These are phyloP conservation scores for Hetaerina titia DNA, from an alignment of 2,888 invertebrate species.

Conservation along the genomic window DNA sequence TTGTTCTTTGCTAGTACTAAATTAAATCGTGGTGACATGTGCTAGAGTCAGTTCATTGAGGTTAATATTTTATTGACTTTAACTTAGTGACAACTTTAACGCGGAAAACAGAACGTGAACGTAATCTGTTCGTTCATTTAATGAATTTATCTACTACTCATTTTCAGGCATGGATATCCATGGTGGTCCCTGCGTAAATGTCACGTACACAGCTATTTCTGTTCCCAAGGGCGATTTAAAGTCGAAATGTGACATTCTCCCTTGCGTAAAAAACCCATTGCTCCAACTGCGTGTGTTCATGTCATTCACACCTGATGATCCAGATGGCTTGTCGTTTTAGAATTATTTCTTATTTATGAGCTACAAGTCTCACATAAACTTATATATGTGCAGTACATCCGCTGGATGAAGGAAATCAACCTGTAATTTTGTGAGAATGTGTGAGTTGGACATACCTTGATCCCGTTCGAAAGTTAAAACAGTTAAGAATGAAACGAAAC, in stretches of 20 bases:
- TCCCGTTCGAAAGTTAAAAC: too few species aligned
- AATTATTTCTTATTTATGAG: neutral
- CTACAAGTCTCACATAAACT: neutral
- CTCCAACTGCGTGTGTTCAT: neutral
- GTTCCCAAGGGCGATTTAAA: neutral
- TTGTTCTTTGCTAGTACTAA: neutral
- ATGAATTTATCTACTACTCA: neutral
- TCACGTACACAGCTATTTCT: neutral
- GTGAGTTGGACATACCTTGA: too few species aligned
- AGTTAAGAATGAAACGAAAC: too few species aligned
- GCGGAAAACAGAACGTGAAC: neutral
- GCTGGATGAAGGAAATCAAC: too few species aligned
- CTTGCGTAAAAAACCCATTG: neutral
- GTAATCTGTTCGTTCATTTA: neutral
- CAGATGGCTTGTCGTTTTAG: neutral
- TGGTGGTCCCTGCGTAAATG: neutral
- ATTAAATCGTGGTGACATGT: neutral
- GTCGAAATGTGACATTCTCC: neutral
- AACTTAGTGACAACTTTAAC: neutral
- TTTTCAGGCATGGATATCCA: neutral
- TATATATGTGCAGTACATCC: too few species aligned
- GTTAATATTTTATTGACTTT: neutral
- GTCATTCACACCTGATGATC: neutral
- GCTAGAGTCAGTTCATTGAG: neutral
- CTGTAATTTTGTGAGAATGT: too few species aligned